Evolutionary conservation across 2,888 invertebrate genomes (phyloP), one percentile per base, ranked within the genome.

Genomic region (Aspidiotus destructor): DNA sequence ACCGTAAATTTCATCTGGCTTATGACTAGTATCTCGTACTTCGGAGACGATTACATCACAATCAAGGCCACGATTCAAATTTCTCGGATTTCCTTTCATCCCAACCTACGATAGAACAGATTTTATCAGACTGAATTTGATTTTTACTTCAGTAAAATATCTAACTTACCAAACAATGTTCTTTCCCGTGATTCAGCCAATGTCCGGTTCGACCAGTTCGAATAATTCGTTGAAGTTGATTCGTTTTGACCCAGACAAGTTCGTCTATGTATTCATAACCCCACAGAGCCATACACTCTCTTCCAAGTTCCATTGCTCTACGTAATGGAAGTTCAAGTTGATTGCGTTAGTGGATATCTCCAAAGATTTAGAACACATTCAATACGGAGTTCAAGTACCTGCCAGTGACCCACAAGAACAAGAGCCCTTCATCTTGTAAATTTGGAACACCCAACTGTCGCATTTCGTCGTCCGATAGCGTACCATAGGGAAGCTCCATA

Each of bases 381-480:
- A 48, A 17, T 0, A 16, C 55, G 15, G 60, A 68, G 76, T 44
- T 17, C 57, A 65, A 78, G 77, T 73, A 85, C 83, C 89, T 85
- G 68, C 97, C 96, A 8, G 97, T 98, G 13, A 98, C 98, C 97
- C 97, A 98, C 0, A 98, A 83, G 79, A 98, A 98, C 72, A 98
- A 89, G 8, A 96, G 84, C 0, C 98, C 98, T 75, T 94, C 93
- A 76, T 97, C 96, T 78, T 98, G 96, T 55, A 97, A 79, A 67
- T 90, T 88, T 0, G 96, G 96, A 67, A 98, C 92, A 2, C 94
- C 93, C 16, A 98, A 80, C 71, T 92, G 91, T 63, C 97, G 81
- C 97, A 98, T 98, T 81, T 98, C 97, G 77, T 97, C 96, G 76
- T 98, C 97, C 0, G 94, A 94, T 93, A 98, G 94, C 0, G 97